phyloP scores from a whole-genome alignment of 2,797 vertebrate genomes.

The Choloepus didactylus region DNA sequence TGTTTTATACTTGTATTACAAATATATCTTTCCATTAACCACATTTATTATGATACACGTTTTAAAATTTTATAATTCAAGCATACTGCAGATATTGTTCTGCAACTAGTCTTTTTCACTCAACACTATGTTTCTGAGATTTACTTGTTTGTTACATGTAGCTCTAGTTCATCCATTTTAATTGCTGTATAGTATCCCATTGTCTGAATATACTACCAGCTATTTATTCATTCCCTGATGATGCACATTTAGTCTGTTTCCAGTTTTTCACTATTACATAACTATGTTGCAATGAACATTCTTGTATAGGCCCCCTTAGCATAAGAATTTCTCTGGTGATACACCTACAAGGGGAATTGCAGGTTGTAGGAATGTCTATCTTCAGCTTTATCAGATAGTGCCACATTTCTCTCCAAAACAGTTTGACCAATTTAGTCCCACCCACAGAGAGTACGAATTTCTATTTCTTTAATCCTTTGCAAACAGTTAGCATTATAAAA shows the following conservation, averaged over 20 bases:
- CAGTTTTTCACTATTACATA: neutral
- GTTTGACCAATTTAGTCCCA: neutral
- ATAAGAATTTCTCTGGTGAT: neutral
- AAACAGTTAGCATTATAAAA: neutral
- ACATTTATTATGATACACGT: neutral
- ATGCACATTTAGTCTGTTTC: neutral
- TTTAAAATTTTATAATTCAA: conserved; percentile 38
- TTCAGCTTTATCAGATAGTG: neutral
- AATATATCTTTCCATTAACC: neutral
- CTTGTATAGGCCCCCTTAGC: neutral
- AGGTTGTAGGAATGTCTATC: neutral
- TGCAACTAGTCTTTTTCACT: conserved; percentile 42
- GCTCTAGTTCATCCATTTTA: conserved; percentile 27
- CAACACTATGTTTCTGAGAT: conserved; percentile 23
- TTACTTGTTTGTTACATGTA: neutral
- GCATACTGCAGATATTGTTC: neutral
- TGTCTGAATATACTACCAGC: neutral
- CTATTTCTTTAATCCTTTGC: neutral
- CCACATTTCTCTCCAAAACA: neutral
- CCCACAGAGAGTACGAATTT: neutral
- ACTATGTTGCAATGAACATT: neutral
- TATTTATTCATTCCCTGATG: neutral
- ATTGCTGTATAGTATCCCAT: neutral
- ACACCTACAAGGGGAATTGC: neutral
- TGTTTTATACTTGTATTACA: neutral